Percentiles rank a stretch among this genome's conserved stretches.
Conservation (phyloP, 1,140 invertebrate species). For the Yoshiicerus persimilis region DNA sequence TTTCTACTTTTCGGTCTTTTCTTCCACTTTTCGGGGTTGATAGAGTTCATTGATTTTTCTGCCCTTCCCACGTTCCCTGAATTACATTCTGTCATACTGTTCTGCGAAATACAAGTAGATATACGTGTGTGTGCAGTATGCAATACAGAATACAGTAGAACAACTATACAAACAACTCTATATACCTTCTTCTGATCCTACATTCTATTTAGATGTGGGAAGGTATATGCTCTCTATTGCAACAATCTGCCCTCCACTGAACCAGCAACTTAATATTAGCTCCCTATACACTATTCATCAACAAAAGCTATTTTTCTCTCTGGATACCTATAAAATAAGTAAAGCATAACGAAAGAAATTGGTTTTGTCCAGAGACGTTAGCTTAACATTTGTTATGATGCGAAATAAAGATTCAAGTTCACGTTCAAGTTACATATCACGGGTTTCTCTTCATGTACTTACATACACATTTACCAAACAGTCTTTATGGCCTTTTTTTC, state of each 20-base stretch:
- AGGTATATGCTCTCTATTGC: background rate
- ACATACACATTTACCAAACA: background rate
- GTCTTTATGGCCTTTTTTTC: background rate
- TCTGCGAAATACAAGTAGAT: background rate
- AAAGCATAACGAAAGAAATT: background rate
- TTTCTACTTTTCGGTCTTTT: background rate
- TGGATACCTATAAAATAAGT: background rate
- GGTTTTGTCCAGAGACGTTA: background rate
- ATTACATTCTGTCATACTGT: background rate
- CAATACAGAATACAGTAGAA: background rate
- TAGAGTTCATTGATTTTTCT: conserved; percentile 11
- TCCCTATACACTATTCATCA: background rate
- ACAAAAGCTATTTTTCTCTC: background rate
- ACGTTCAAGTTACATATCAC: background rate
- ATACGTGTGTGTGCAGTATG: background rate
- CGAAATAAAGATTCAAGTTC: background rate
- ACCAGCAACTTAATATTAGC: background rate
- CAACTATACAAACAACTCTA: too few relatives aligned
- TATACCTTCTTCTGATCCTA: too few relatives aligned
- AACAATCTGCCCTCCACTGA: background rate
- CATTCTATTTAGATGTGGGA: too few relatives aligned
- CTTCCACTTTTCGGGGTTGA: background rate
- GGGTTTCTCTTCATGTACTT: background rate
- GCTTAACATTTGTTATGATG: background rate
- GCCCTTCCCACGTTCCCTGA: background rate